phyloP scores from a whole-genome alignment of 2,888 invertebrate species.

The Dynastes hyllus region DNA sequence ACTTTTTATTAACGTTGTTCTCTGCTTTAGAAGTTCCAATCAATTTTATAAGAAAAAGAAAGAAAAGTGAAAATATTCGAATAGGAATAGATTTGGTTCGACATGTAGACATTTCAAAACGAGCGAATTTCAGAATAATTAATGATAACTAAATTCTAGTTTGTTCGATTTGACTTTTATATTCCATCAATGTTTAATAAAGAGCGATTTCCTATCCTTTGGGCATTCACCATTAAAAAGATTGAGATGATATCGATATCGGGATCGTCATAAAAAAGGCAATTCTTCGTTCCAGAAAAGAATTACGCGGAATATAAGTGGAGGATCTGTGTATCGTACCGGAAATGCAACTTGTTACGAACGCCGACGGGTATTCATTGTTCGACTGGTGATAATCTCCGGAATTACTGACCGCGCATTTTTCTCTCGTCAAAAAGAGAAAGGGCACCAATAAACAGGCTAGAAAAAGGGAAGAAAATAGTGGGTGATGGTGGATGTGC shows the following conservation, averaged over 20 bases:
- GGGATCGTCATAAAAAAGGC: not conserved
- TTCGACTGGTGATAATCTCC: slow-evolving; percentile 54
- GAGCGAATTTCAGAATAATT: no score
- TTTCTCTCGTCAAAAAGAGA: slow-evolving; percentile 52
- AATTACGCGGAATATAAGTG: slow-evolving; percentile 38
- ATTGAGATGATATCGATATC: not conserved
- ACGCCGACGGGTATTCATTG: slow-evolving; percentile 51
- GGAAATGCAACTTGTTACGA: slow-evolving; percentile 55
- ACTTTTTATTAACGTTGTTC: no score
- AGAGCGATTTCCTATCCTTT: not conserved
- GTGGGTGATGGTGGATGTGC: slow-evolving; percentile 7
- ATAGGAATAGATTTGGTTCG: no score
- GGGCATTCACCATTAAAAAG: not conserved
- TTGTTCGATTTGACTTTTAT: not conserved
- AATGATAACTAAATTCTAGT: no score
- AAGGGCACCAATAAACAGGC: slow-evolving; percentile 57
- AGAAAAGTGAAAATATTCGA: no score
- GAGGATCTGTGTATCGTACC: slow-evolving; percentile 49
- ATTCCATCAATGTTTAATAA: not conserved
- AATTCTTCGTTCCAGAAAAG: not conserved
- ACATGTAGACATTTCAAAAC: no score
- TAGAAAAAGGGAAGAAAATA: slow-evolving; percentile 52
- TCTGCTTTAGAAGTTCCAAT: no score
- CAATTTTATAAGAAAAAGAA: no score
- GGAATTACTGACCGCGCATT: slow-evolving; percentile 57